Conservation (phyloP, 2,797 vertebrate genomes). For the Enteromius unitaeniatus region DNA sequence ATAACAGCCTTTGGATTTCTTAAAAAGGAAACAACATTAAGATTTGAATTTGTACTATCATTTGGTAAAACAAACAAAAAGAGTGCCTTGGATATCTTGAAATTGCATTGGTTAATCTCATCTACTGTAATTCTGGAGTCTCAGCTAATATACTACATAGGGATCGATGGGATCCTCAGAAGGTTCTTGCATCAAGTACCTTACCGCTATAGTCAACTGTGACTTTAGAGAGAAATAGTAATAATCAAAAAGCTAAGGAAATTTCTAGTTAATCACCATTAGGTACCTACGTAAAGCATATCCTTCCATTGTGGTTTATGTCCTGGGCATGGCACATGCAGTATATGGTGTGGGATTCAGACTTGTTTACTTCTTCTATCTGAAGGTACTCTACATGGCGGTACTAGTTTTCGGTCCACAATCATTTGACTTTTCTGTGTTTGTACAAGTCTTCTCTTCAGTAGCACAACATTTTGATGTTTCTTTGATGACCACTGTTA, state of each 20-base stretch:
- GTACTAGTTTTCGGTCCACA: conserved; percentile 77
- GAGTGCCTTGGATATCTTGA: conserved; percentile 97
- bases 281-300: conserved; percentile 81
- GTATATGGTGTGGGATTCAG: conserved; percentile 79
- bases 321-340: conserved; percentile 79
- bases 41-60: conserved; percentile 88
- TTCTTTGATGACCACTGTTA: conserved; percentile 50
- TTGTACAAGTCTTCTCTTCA: conserved; percentile 60
- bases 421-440: conserved; percentile 66
- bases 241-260: conserved; percentile 74
- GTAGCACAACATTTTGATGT: conserved; percentile 79
- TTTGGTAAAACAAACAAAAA: conserved; percentile 86
- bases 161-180: conserved; percentile 77
- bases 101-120: conserved; percentile 89
- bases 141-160: conserved; percentile 79
- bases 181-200: conserved; percentile 88
- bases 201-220: conserved; percentile 78
- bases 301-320: conserved; percentile 77
- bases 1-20: conserved; percentile 85
- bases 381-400: conserved; percentile 74
- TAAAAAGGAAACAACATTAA: conserved; percentile 73
- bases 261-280: conserved; percentile 91
- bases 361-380: conserved; percentile 74
- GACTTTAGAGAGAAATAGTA: conserved; percentile 76
- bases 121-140: conserved; percentile 86